Evolutionary conservation across 2,797 vertebrate species (phyloP).

Genomic region (Mionectes olivaceus): DNA sequence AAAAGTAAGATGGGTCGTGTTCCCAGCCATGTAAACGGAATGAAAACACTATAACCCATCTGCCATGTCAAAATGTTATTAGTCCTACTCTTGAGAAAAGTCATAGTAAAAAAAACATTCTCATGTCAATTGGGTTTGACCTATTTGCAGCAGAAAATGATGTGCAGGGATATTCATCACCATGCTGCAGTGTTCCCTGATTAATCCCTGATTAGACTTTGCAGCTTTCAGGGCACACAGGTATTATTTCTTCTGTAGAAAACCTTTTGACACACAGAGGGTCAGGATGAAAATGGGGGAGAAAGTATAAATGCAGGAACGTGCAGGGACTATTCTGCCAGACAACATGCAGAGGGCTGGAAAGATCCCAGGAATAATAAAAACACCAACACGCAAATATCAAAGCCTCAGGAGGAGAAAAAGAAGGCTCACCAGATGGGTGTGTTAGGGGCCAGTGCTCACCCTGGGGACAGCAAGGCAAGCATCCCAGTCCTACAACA

Average conservation of each 20-base stretch:
- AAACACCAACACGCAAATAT: not conserved
- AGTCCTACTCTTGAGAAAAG: not conserved
- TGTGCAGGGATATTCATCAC: not conserved
- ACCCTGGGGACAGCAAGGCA: not conserved
- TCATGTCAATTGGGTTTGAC: not conserved
- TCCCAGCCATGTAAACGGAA: not conserved
- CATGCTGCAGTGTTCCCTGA: not conserved
- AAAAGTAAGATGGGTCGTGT: not conserved
- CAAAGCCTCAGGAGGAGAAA: not conserved
- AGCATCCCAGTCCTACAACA: not conserved
- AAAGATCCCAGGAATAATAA: conserved; percentile 5
- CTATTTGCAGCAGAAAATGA: not conserved
- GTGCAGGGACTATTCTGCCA: not conserved
- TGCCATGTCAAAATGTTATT: not conserved
- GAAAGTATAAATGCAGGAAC: conserved; percentile 15
- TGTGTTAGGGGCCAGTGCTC: not conserved
- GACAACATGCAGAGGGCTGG: not conserved
- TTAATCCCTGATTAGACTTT: not conserved
- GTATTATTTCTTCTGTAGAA: not conserved
- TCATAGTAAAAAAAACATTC: not conserved
- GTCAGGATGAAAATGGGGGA: not conserved
- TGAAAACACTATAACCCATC: not conserved
- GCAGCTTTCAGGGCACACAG: not conserved
- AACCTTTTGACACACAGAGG: not conserved
- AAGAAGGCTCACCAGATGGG: not conserved